phyloP scores from a whole-genome alignment of 2,797 vertebrate species.

The Alcedo quadribrachys region DNA sequence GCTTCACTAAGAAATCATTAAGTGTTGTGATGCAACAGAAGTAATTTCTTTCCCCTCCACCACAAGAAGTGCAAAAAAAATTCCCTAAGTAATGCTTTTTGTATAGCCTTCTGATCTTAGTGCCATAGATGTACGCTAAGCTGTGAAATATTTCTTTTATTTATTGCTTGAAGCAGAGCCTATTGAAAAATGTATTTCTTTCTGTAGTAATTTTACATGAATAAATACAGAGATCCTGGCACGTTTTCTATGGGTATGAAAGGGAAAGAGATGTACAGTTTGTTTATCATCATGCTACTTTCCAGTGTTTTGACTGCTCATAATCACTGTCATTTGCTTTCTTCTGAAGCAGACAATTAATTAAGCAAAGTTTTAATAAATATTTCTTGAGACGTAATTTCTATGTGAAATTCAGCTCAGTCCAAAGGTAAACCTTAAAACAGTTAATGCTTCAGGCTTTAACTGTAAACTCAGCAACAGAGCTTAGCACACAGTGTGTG shows the following conservation, averaged over 20 bases:
- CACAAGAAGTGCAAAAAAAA: background rate
- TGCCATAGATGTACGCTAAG: background rate
- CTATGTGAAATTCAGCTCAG: conserved; percentile 18
- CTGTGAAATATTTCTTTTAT: conserved; percentile 18
- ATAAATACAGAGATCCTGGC: background rate
- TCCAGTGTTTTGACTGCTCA: background rate
- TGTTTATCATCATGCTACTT: background rate
- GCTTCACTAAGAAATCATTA: background rate
- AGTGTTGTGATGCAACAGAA: background rate
- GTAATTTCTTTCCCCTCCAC: background rate
- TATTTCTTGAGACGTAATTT: conserved; percentile 19
- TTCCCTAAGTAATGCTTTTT: background rate
- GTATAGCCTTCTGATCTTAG: background rate
- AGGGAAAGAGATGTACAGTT: background rate
- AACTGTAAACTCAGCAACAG: conserved; percentile 45
- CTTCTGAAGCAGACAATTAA: background rate
- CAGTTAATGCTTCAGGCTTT: conserved; percentile 17
- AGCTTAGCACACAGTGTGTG: conserved; percentile 39
- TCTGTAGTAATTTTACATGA: background rate
- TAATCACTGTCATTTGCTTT: conserved; percentile 18
- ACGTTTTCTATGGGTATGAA: background rate
- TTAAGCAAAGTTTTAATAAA: conserved; percentile 21
- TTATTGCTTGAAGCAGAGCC: background rate
- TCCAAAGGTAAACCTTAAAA: conserved; percentile 34
- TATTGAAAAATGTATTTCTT: conserved; percentile 11